Conservation (phyloP, 2,888 invertebrate genomes). For the Malthinus flaveolus region DNA sequence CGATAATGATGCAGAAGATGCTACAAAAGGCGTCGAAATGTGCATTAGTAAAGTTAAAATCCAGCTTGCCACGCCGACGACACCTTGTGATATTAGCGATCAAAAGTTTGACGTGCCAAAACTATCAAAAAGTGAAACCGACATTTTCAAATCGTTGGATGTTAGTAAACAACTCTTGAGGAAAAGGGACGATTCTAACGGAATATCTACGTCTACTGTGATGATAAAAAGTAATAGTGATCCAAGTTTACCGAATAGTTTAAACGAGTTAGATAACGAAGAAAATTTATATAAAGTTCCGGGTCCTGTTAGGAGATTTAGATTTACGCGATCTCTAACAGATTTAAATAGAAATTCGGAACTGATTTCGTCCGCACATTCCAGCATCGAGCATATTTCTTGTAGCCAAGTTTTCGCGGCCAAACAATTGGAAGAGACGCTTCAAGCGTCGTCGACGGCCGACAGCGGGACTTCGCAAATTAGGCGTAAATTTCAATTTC, state of each 20-base stretch:
- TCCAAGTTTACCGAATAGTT: conserved; percentile 42
- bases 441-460: conserved; percentile 34
- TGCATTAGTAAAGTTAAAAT: conserved; percentile 47
- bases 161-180: background rate
- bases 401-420: conserved; percentile 44
- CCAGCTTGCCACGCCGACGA: conserved; percentile 28
- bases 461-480: conserved; percentile 43
- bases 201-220: conserved; percentile 8
- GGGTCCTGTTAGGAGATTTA: conserved; percentile 40
- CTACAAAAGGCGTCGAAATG: background rate
- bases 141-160: conserved; percentile 11
- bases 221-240: conserved; percentile 50
- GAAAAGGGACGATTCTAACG: conserved; percentile 14
- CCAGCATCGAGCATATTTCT: conserved; percentile 51
- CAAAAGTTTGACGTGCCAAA: conserved; percentile 3
- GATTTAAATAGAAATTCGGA: conserved; percentile 47
- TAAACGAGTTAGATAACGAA: conserved; percentile 35
- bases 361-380: conserved; percentile 39
- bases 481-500: conserved; percentile 41
- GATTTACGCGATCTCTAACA: conserved; percentile 49
- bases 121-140: conserved; percentile 19
- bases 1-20: background rate
- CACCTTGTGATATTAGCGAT: background rate
- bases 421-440: conserved; percentile 11
- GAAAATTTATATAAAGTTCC: conserved; percentile 53